These are phyloP conservation scores for Corvus moneduloides DNA, from an alignment of 2,113 vertebrate species.

Conservation along the genomic window DNA sequence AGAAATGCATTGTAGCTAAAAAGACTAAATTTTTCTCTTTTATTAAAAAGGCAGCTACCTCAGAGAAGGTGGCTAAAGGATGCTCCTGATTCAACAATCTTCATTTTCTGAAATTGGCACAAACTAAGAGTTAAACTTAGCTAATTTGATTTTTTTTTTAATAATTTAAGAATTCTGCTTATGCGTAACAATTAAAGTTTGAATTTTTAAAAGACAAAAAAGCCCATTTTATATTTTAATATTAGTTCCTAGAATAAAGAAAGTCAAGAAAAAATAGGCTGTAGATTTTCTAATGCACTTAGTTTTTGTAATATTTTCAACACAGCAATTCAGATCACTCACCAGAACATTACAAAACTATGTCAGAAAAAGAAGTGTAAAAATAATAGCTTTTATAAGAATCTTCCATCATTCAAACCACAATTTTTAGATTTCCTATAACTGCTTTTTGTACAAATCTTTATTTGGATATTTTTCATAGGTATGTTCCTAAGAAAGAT, in stretches of 20 bases:
- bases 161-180: neutral
- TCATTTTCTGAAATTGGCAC: neutral
- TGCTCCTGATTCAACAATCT: neutral
- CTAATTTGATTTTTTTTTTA: neutral
- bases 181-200: neutral
- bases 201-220: neutral
- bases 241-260: neutral
- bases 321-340: neutral
- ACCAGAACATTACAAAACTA: neutral
- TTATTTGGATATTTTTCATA: neutral
- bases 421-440: neutral
- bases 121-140: neutral
- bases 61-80: neutral
- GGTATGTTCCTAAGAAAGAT: neutral
- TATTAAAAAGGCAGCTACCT: neutral
- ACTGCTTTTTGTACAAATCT: neutral
- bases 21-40: neutral
- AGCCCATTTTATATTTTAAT: fast-evolving
- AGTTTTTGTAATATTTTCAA: neutral
- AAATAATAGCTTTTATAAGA: neutral
- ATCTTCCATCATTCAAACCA: neutral
- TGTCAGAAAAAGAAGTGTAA: neutral
- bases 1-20: neutral
- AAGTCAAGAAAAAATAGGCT: neutral
- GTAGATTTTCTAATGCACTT: neutral